These are phyloP conservation scores for Schrankia costaestrigalis DNA, from an alignment of 2,888 invertebrate species.

Conservation along the genomic window DNA sequence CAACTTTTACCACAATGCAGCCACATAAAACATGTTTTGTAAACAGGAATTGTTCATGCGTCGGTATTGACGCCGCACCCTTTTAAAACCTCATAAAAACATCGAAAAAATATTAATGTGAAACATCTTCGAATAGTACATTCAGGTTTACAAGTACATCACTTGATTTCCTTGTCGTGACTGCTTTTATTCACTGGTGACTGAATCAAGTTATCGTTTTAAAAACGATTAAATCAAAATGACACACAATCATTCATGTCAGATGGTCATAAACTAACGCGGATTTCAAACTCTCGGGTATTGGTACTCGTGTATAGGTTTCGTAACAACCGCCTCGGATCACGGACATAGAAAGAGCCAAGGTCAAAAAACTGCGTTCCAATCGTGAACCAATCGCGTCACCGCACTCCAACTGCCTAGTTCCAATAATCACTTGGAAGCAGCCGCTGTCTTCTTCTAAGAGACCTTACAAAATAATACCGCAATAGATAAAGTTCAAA, in stretches of 20 bases:
- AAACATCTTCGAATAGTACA: conserved; percentile 27
- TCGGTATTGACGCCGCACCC: conserved; percentile 30
- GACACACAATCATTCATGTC: too few species aligned
- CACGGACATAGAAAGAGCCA: conserved; percentile 37
- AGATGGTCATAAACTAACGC: too few species aligned
- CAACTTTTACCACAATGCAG: conserved; percentile 74
- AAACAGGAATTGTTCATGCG: conserved; percentile 62
- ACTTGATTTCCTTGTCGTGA: background rate
- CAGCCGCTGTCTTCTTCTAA: conserved; percentile 14
- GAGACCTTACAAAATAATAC: conserved; percentile 22
- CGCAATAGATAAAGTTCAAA: conserved; percentile 39
- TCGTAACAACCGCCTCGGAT: conserved; percentile 32
- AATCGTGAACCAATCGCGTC: conserved; percentile 20
- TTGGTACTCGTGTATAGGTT: conserved; percentile 20
- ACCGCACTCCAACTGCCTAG: conserved; percentile 10
- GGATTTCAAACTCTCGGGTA: conserved; percentile 22
- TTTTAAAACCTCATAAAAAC: conserved; percentile 25
- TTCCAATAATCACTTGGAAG: conserved; percentile 37
- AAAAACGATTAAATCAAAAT: too few species aligned
- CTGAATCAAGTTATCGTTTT: too few species aligned
- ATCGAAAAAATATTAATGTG: conserved; percentile 18
- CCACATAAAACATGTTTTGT: conserved; percentile 65
- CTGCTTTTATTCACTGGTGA: too few species aligned
- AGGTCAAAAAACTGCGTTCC: conserved; percentile 36
- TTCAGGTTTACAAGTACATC: background rate